Evolutionary conservation across 2,888 invertebrate genomes (phyloP).

Genomic region (Holacanthella duospinosa): DNA sequence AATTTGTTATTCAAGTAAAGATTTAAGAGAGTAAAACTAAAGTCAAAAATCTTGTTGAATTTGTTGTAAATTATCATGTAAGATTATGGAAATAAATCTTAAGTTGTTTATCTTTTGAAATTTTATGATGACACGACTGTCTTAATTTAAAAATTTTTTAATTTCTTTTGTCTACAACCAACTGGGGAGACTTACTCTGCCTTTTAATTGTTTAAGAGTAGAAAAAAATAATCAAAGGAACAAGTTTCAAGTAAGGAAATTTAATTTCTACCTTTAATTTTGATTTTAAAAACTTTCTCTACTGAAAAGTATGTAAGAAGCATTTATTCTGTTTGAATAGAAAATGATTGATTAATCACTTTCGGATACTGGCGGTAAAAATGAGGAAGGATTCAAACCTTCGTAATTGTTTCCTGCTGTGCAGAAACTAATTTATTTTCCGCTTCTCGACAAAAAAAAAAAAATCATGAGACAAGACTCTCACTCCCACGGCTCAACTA

Average conservation of each 20-base stretch:
- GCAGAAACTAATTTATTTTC: not conserved
- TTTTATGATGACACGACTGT: not conserved
- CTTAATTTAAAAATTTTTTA: not conserved
- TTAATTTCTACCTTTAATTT: not conserved
- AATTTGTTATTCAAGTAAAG: not conserved
- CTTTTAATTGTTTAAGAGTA: no score
- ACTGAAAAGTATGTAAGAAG: no score
- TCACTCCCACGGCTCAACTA: no score
- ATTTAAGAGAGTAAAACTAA: not conserved
- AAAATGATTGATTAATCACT: not conserved
- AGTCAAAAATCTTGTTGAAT: not conserved
- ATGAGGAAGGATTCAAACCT: not conserved
- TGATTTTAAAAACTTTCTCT: not conserved
- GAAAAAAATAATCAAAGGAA: no score
- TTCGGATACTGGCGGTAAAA: not conserved
- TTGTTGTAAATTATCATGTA: slow-evolving; percentile 34
- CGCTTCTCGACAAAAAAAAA: no score
- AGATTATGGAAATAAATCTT: slow-evolving; percentile 21
- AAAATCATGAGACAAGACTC: not conserved
- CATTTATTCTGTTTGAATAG: no score
- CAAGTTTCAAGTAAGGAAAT: no score
- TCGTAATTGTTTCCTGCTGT: slow-evolving; percentile 5
- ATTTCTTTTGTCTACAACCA: not conserved
- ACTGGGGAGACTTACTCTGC: no score
- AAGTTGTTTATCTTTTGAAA: not conserved